Evolutionary conservation across 2,888 invertebrate genomes (phyloP), one percentile per base, ranked within the genome.

Genomic region (Pachliopta kotzebuea): DNA sequence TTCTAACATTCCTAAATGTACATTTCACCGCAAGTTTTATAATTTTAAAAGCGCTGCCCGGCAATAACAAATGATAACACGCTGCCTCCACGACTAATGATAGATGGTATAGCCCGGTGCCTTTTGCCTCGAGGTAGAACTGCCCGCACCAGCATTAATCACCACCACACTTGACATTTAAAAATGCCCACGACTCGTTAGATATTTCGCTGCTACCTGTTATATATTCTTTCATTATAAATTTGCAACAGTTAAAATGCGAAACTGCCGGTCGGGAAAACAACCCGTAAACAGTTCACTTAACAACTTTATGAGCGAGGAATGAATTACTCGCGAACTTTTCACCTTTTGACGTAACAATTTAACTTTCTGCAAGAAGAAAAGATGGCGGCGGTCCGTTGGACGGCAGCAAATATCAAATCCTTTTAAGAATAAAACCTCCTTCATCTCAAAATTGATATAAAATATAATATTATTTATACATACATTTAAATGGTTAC

Each of bases 391-490:
- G 67, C 67, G 70, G 71, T 69, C 65, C 75, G 72, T 75, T 77
- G 77, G 71, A 71, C 74, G 74, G 75, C 77, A 78, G 82, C 81
- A 80, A 76, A 70, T 71, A 70, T 74, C 71, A 72, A 56, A 73
- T 75, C 75, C 69, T 62, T 50, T 24, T 11, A 57, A 42, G 56
- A 26, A 52, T 37, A 26, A 52, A 21, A 56, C 37, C 49, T 37
- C 37, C 37, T 24, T 64, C 17, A 60, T 52, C 56, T 56, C 60
- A 52, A 57, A 52, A 52, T 21, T 52, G 21, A 21, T 21, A 21
- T 14, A 52, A 52, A 52, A 8, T 52, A 21, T 52, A 14, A 21
- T 11, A 11, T 21, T 52, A 45, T 45, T n/a, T 14, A 45, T 45
- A 45, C 7, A 45, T 45, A 45, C n/a, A 45, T 45, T n/a, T 45